Base-by-base conservation (phyloP, 2,797 vertebrate genomes). In the Euphonia xanthogaster region DNA sequence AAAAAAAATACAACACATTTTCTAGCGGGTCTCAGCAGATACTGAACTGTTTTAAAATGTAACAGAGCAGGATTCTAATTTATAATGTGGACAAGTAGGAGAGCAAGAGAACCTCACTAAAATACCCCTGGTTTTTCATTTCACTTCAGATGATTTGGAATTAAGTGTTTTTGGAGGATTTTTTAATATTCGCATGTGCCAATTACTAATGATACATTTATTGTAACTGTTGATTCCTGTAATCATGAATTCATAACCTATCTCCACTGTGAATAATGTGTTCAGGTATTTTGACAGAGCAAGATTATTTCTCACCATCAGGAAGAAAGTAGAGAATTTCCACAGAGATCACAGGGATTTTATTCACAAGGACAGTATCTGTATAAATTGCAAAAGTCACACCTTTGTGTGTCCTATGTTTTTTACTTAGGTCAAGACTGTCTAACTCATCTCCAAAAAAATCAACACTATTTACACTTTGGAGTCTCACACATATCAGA, bases 311-410 rank as follows among this genome's bases (percentile, higher is more conserved):
- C 31, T 77, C 30, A 42, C 48, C 14, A 23, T 86, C 44, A 86
- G 10, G 42, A 83, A 89, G 33, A 77, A 91, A 88, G 23, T 7
- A 79, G 27, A 72, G 39, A 83, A 83, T 77, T 73, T 89, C 48
- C 45, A 70, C 19, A 63, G 57, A 77, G 42, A 78, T 83, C 37
- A 76, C 30, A 40, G 44, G 68, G 33, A 61, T 77, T 86, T 92
- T 74, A 90, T 83, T 86, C 65, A 80, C 68, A 78, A n/a, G 30
- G 42, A 77, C 39, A 84, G 28, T 55, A 68, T 51, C 31, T 33
- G 4, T 74, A 88, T 27, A 92, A 92, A 94, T 87, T 93, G 77
- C 51, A 91, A 91, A 91, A 89, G 57, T 88, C 62, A 65, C 70
- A 93, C 54, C 37, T 80, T 78, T 72, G 37, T 54, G 17, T 55